Conservation (phyloP, 1,140 invertebrate species). For the Laupala kohalensis region DNA sequence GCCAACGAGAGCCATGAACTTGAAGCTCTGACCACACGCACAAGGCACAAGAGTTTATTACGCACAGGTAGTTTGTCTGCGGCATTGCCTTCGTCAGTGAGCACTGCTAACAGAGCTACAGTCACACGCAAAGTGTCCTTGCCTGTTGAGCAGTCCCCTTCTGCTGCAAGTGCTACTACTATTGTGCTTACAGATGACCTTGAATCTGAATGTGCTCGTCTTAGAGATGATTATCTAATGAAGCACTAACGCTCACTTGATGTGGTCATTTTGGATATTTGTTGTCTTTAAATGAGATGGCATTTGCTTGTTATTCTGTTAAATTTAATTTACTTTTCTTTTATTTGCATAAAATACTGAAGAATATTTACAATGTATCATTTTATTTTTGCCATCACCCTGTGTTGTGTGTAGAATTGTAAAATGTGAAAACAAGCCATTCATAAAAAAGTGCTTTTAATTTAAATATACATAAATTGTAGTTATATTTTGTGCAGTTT, state of each 20-base stretch:
- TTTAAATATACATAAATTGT: no score
- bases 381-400: no score
- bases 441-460: no score
- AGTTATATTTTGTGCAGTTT: not conserved
- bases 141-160: conserved; percentile 27
- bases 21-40: conserved; percentile 23
- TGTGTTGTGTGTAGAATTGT: no score
- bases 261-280: not conserved
- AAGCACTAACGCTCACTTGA: not conserved
- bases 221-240: conserved; percentile 7
- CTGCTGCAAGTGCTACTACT: conserved; percentile 29
- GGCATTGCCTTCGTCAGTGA: conserved; percentile 14
- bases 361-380: no score
- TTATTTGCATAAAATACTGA: no score
- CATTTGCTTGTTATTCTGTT: no score
- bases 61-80: conserved; percentile 8
- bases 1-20: conserved; percentile 23
- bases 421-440: no score
- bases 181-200: conserved; percentile 28
- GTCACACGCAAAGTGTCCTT: conserved; percentile 17
- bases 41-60: not conserved
- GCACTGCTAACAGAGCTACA: conserved; percentile 12
- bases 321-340: no score
- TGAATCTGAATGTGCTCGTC: conserved; percentile 2
- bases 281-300: not conserved